A percentile compares a stretch with the other conserved stretches of the same genome.
phyloP scores from a whole-genome alignment of 2,113 vertebrate genomes.

The Alouatta palliata region DNA sequence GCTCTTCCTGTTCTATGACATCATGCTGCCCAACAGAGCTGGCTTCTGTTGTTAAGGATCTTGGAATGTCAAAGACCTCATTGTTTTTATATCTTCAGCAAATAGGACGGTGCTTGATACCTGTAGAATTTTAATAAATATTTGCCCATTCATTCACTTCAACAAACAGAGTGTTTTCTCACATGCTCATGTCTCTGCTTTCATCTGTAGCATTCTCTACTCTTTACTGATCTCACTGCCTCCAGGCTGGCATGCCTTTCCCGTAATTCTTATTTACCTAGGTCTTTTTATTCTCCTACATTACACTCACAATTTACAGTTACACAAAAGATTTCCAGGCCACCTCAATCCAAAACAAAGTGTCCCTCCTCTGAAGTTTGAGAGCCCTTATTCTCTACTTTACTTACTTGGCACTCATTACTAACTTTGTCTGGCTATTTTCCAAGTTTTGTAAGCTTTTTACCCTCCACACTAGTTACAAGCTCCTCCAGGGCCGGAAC shows the following conservation, averaged over 20 bases:
- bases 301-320: not conserved
- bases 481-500: slow-evolving; percentile 64
- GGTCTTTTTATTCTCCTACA: not conserved
- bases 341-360: not conserved
- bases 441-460: slow-evolving; percentile 41
- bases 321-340: not conserved
- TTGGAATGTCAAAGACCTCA: not conserved
- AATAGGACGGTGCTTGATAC: not conserved
- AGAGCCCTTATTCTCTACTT: not conserved
- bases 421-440: slow-evolving; percentile 36
- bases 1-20: not conserved
- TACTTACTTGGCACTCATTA: slow-evolving; percentile 3
- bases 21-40: not conserved
- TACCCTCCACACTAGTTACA: slow-evolving; percentile 24
- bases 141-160: not conserved
- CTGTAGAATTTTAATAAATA: not conserved
- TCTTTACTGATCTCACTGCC: too few relatives aligned
- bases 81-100: not conserved
- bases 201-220: not conserved
- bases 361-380: not conserved
- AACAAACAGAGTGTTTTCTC: not conserved
- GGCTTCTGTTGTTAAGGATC: not conserved
- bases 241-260: not conserved
- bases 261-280: not conserved
- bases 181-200: not conserved